Conservation (phyloP, 2,113 vertebrate species). For the Glareola pratincola region DNA sequence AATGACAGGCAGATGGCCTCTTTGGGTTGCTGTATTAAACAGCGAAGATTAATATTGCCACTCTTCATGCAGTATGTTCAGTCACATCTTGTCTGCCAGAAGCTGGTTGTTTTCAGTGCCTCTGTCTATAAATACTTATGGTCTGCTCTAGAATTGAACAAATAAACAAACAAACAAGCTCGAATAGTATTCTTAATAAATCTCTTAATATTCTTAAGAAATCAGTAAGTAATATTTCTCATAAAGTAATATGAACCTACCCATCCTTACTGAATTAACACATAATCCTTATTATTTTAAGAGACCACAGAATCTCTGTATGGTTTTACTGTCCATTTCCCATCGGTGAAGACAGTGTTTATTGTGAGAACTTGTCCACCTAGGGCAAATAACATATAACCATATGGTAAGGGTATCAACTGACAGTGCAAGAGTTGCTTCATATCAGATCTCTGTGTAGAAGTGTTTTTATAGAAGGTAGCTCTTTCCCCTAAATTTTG, state of each 20-base stretch:
- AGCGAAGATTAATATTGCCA: constrained; percentile 10
- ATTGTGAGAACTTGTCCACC: neutral
- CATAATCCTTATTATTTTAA: neutral
- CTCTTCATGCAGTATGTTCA: constrained; percentile 8
- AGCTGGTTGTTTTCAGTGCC: constrained; percentile 13
- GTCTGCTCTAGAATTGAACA: neutral
- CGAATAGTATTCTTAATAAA: neutral
- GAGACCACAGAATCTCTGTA: neutral
- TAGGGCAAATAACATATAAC: neutral
- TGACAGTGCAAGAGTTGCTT: neutral
- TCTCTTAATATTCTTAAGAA: neutral
- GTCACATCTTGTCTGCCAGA: constrained; percentile 23
- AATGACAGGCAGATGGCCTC: constrained; percentile 53
- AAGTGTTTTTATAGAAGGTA: neutral
- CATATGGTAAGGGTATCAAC: neutral
- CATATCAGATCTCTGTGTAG: neutral
- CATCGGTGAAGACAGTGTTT: neutral
- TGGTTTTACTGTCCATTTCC: neutral
- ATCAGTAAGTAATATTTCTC: neutral
- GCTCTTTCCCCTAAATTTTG: neutral
- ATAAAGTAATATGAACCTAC: neutral
- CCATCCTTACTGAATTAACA: neutral
- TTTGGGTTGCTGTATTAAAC: constrained; percentile 37
- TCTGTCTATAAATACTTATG: constrained; percentile 39
- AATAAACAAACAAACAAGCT: neutral